A percentile compares a stretch with the other conserved stretches of the same genome.
Conservation (phyloP, 2,113 vertebrate genomes). For the Ceyx margarethae region DNA sequence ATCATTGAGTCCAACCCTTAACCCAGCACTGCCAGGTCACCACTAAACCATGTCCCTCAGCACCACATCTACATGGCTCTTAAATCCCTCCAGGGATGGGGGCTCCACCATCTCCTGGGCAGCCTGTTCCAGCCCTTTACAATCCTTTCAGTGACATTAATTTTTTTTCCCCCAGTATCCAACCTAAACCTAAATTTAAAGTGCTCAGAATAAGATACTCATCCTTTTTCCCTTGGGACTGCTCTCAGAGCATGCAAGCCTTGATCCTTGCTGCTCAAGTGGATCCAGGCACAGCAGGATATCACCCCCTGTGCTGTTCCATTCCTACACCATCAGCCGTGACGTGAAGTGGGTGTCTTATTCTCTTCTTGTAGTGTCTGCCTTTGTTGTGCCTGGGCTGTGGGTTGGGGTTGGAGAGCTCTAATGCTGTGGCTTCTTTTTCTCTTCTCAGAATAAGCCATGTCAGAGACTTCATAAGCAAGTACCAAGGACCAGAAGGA, state of each 20-base stretch:
- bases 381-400: rapidly evolving
- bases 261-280: neutral
- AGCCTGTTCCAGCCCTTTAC: neutral
- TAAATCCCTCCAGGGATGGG: neutral
- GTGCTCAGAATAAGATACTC: neutral
- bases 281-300: neutral
- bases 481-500: constrained; percentile 77
- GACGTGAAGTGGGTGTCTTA: neutral
- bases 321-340: neutral
- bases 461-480: constrained; percentile 86
- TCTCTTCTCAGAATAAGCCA: constrained; percentile 82
- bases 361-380: neutral
- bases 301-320: neutral
- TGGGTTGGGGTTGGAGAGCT: neutral
- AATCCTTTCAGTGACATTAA: neutral
- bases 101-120: neutral
- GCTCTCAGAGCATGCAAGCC: neutral
- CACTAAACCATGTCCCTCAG: neutral
- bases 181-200: neutral
- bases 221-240: neutral
- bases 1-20: neutral
- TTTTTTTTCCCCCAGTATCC: neutral
- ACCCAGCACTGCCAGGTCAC: neutral
- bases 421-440: neutral
- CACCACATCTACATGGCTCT: neutral